Percentiles rank a stretch among this genome's conserved stretches.
These are phyloP conservation scores for Frieseomelitta varia DNA, from an alignment of 1,140 invertebrate genomes.

Conservation along the genomic window DNA sequence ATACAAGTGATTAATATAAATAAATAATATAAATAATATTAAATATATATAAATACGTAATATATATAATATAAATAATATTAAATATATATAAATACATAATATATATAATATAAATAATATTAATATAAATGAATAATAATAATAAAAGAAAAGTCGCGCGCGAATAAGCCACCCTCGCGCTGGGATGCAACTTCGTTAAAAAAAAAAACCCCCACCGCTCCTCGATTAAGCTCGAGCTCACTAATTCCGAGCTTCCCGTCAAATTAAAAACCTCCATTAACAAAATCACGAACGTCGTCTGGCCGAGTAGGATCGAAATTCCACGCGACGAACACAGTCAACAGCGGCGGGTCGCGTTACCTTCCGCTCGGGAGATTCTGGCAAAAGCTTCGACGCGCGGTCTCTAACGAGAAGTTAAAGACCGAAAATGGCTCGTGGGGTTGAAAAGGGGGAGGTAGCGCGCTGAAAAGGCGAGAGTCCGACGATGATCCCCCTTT, in stretches of 20 bases:
- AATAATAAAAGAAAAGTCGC: too few relatives aligned
- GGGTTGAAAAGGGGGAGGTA: not conserved
- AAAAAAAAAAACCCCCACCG: not conserved
- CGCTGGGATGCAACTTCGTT: not conserved
- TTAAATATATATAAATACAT: too few relatives aligned
- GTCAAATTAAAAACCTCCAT: slow-evolving; percentile 10
- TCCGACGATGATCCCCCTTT: slow-evolving; percentile 42
- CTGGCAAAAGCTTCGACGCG: not conserved
- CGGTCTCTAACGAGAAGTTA: slow-evolving; percentile 47
- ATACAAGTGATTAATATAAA: too few relatives aligned
- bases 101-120: too few relatives aligned
- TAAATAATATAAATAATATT: too few relatives aligned
- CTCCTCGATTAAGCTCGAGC: not conserved
- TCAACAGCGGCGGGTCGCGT: not conserved
- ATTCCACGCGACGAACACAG: too few relatives aligned
- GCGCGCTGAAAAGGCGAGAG: slow-evolving; percentile 3
- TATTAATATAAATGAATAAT: too few relatives aligned
- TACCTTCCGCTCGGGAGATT: not conserved
- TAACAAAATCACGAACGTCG: slow-evolving; percentile 24
- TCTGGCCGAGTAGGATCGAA: not conserved
- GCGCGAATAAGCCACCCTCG: too few relatives aligned
- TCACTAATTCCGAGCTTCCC: slow-evolving; percentile 1
- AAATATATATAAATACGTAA: too few relatives aligned
- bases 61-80: too few relatives aligned
- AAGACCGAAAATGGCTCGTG: slow-evolving; percentile 16